Conservation (phyloP, 1,140 invertebrate genomes). For the Pseudomyrmex dendroicus region DNA sequence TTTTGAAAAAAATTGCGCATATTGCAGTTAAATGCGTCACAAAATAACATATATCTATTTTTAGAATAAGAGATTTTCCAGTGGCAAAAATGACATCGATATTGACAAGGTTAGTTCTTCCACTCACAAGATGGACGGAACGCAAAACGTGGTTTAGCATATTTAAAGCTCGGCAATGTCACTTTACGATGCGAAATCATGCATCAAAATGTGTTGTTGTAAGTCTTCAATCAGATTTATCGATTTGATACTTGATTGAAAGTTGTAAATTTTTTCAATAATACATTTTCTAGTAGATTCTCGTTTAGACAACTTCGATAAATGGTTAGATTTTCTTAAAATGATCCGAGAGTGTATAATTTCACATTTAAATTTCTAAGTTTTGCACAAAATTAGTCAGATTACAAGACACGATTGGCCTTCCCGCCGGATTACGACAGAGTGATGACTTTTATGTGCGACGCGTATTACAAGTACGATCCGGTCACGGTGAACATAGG, state of each 20-base stretch:
- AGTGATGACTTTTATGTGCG: conserved; percentile 76
- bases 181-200: neutral
- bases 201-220: conserved; percentile 8
- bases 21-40: too few relatives aligned
- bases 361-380: too few relatives aligned
- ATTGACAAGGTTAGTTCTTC: neutral
- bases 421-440: conserved; percentile 73
- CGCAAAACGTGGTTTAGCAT: neutral
- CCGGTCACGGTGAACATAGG: conserved; percentile 73
- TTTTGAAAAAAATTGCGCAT: neutral
- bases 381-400: neutral
- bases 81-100: conserved; percentile 34
- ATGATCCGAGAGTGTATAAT: too few relatives aligned
- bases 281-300: neutral
- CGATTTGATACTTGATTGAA: neutral
- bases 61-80: neutral
- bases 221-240: conserved; percentile 14
- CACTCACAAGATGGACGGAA: neutral
- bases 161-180: neutral
- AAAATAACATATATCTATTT: neutral
- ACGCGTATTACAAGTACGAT: conserved; percentile 75
- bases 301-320: neutral
- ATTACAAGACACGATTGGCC: conserved; percentile 71
- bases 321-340: neutral
- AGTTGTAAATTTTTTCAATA: neutral